Evolutionary conservation across 2,888 invertebrate species (phyloP).

Genomic region (Oxystoma pomonae): DNA sequence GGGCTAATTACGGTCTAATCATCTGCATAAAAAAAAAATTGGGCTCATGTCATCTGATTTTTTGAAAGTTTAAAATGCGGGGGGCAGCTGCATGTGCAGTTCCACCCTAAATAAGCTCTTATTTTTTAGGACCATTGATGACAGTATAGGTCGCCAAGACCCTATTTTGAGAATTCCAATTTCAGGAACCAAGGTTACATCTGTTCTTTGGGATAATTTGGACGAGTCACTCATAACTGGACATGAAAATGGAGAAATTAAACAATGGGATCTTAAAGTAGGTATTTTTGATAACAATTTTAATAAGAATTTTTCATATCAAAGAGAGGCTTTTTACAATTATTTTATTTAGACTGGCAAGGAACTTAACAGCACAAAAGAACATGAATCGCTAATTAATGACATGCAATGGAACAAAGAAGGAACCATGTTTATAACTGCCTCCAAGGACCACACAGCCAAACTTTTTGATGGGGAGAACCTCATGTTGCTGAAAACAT

Average conservation of each 20-base stretch:
- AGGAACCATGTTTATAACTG: conserved; percentile 93
- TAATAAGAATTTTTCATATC: not conserved
- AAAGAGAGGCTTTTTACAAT: too few relatives aligned
- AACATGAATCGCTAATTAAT: conserved; percentile 84
- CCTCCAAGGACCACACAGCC: conserved; percentile 94
- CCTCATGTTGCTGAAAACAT: conserved; percentile 85
- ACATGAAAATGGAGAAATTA: conserved; percentile 90
- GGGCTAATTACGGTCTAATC: too few relatives aligned
- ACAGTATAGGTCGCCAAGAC: conserved; percentile 62
- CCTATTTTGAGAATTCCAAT: conserved; percentile 78
- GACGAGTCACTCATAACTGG: conserved; percentile 91
- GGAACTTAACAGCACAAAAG: conserved; percentile 70
- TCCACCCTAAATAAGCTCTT: too few relatives aligned
- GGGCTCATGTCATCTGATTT: too few relatives aligned
- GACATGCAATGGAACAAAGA: conserved; percentile 96
- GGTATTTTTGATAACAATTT: conserved; percentile 27
- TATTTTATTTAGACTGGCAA: conserved; percentile 65
- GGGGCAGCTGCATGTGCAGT: too few relatives aligned
- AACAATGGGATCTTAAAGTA: conserved; percentile 89
- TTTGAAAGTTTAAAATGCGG: too few relatives aligned
- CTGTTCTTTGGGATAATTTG: conserved; percentile 89
- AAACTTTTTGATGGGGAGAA: conserved; percentile 90
- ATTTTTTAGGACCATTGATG: conserved; percentile 61
- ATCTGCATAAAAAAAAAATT: too few relatives aligned
- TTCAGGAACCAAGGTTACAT: conserved; percentile 80